Evolutionary conservation across 2,113 vertebrate genomes (phyloP).

Genomic region (Benitochromis conjunctus): DNA sequence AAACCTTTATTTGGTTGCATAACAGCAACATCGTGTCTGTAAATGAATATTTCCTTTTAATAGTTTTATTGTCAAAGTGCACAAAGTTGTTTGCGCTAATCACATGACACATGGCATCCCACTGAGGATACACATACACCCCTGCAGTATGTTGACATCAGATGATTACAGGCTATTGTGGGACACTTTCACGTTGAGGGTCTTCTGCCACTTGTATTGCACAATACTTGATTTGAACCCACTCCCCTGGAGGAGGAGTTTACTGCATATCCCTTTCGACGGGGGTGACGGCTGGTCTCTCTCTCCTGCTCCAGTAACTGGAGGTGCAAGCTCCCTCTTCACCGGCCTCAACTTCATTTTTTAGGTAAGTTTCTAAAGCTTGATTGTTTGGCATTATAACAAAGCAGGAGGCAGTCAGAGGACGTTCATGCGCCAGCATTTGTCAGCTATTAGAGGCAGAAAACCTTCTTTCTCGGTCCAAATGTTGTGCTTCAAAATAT

Average conservation of each 20-base stretch:
- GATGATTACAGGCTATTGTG: conserved; percentile 29
- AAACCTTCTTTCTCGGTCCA: background rate
- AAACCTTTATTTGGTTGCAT: background rate
- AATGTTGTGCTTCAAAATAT: background rate
- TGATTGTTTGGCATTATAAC: background rate
- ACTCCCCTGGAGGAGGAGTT: conserved; percentile 72
- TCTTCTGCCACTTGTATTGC: conserved; percentile 37
- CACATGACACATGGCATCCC: background rate
- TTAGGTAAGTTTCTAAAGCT: conserved; percentile 48
- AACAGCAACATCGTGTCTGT: background rate
- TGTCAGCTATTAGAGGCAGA: background rate
- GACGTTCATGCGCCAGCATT: background rate
- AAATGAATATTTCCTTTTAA: background rate
- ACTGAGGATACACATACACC: background rate
- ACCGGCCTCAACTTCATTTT: conserved; percentile 61
- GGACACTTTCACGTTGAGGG: background rate
- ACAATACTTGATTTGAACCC: conserved; percentile 63
- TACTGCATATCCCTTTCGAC: conserved; percentile 46
- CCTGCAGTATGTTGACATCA: conserved; percentile 20
- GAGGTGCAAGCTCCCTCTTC: conserved; percentile 67
- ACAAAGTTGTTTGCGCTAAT: background rate
- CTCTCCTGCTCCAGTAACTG: conserved; percentile 70
- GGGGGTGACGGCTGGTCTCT: conserved; percentile 54
- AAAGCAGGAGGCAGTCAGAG: background rate
- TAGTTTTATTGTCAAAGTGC: background rate